Evolutionary conservation across 2,888 invertebrate genomes (phyloP), one percentile per base, ranked within the genome.

Genomic region (Lithodes maja): DNA sequence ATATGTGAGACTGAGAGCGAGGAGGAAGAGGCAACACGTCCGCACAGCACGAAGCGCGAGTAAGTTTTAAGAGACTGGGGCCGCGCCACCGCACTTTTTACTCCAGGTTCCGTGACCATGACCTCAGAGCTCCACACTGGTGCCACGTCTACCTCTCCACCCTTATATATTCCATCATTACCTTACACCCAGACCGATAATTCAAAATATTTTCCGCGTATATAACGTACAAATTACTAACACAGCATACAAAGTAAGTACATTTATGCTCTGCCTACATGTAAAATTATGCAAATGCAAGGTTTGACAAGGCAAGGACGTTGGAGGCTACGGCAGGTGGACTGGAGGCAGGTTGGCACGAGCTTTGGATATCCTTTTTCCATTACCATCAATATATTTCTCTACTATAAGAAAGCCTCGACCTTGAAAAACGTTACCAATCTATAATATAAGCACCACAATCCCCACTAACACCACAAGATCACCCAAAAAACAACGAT

Each of bases 321-420:
- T 89, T 89, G 71, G 89, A 89, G 85, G 89, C 89, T 89, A 83
- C 83, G 83, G 82, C 89, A 89, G 89, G 89, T 89, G 89, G 82
- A 89, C 69, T 80, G 80, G 80, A 86, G 86, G 81, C 74, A 86
- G 86, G 81, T 81, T 81, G 80, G 85, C 85, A 86, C 71, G 86
- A 83, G 82, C 61, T 68, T 75, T 61, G 52, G 75, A 53, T 53
- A 69, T 53, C 86, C 74, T 71, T 12, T 33, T 17, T 81, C 61
- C 49, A 52, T n/a, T 3, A 17, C n/a, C 9, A 74, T 83, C 53
- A 49, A 52, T 50, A 78, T 53, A 33, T 49, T 17, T 50, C n/a
- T 85, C 3, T 75, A 9, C 33, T 2, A 33, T 5, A 17, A 49
- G 12, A 3, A 3, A n/a, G 2, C 68, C 15, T 33, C 17, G 50